Conservation (phyloP, 2,113 vertebrate species). For the Callospermophilus lateralis region DNA sequence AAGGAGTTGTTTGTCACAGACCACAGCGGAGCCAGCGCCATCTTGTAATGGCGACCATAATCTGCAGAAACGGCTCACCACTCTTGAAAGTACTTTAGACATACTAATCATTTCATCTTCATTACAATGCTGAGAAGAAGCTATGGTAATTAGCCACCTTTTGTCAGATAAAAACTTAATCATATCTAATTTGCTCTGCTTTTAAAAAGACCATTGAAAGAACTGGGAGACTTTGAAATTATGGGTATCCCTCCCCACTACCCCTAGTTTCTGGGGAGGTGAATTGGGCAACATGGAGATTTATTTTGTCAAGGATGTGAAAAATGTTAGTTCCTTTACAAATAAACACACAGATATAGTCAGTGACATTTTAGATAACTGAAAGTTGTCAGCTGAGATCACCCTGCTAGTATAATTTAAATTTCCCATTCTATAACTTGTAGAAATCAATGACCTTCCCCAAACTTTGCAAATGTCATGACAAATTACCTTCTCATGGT, state of each 20-base stretch:
- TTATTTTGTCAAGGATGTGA: not conserved
- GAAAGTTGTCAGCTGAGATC: not conserved
- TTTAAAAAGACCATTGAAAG: conserved; percentile 10
- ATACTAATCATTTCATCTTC: not conserved
- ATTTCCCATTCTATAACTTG: not conserved
- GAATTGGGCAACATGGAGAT: not conserved
- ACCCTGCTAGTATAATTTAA: not conserved
- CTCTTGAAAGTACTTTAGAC: not conserved
- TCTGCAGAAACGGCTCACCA: too few relatives aligned
- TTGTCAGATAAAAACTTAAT: not conserved
- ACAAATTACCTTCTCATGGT: not conserved
- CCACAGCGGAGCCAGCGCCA: too few relatives aligned
- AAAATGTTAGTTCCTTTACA: not conserved
- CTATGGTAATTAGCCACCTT: not conserved
- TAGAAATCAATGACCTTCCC: not conserved
- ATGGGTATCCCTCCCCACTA: not conserved
- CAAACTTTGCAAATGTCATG: not conserved
- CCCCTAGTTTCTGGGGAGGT: not conserved
- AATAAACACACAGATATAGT: not conserved
- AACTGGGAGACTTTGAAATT: conserved; percentile 31
- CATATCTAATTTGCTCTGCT: conserved; percentile 4
- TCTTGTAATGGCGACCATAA: too few relatives aligned
- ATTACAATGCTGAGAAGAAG: not conserved
- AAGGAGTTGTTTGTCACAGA: too few relatives aligned
- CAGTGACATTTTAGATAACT: not conserved